phyloP scores from a whole-genome alignment of 2,797 vertebrate genomes.

The Ctenopoma kingsleyae region DNA sequence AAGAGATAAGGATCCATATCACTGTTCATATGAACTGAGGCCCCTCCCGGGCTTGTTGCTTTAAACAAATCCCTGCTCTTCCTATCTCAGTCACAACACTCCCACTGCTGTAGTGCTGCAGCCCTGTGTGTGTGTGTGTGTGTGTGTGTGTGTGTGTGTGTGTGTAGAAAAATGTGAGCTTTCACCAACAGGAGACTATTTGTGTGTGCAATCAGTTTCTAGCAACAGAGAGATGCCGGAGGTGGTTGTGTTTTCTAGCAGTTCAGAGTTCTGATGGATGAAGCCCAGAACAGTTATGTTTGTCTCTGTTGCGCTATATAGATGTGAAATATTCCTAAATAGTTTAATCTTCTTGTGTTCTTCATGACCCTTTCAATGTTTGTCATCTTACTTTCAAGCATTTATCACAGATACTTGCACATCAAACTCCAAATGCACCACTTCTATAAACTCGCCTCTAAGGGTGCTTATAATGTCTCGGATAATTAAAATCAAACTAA shows the following conservation, averaged over 20 bases:
- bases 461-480: slow-evolving; percentile 67
- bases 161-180: slow-evolving; percentile 18
- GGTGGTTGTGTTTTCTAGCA: slow-evolving; percentile 37
- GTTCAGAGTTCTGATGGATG: slow-evolving; percentile 42
- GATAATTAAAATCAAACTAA: slow-evolving; percentile 78
- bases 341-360: slow-evolving; percentile 22
- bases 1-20: slow-evolving; percentile 67
- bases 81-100: slow-evolving; percentile 76
- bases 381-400: slow-evolving; percentile 21
- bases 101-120: slow-evolving; percentile 49
- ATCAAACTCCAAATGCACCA: slow-evolving; percentile 44
- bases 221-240: slow-evolving; percentile 21
- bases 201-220: slow-evolving; percentile 38
- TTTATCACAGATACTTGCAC: slow-evolving; percentile 28
- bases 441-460: slow-evolving; percentile 43
- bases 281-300: slow-evolving; percentile 30
- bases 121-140: slow-evolving; percentile 15
- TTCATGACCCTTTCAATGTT: slow-evolving; percentile 23
- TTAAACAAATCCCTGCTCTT: slow-evolving; percentile 80
- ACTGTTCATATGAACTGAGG: slow-evolving; percentile 60
- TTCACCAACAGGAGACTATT: slow-evolving; percentile 16
- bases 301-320: neutral
- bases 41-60: slow-evolving; percentile 71
- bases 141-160: slow-evolving; percentile 33
- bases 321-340: slow-evolving; percentile 21